phyloP scores from a whole-genome alignment of 2,888 invertebrate genomes.

The Eremobia ochroleuca region DNA sequence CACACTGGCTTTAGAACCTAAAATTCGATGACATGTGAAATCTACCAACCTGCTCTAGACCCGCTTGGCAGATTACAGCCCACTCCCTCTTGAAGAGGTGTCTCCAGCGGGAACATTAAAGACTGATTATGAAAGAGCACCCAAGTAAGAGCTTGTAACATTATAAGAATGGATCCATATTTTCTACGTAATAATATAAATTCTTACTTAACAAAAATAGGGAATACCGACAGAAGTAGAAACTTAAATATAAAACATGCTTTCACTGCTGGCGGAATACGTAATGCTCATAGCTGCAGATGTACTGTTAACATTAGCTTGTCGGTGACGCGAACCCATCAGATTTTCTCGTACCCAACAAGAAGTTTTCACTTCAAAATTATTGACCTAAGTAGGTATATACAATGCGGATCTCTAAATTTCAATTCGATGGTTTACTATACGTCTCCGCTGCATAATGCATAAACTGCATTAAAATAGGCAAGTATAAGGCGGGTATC shows the following conservation, averaged over 20 bases:
- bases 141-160: neutral
- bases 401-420: conserved; percentile 33
- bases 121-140: neutral
- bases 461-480: neutral
- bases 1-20: too few relatives aligned
- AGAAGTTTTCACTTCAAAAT: neutral
- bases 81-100: too few relatives aligned
- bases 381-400: neutral
- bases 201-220: too few relatives aligned
- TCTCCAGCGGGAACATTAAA: too few relatives aligned
- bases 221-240: neutral
- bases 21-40: too few relatives aligned
- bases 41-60: too few relatives aligned
- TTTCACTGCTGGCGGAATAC: neutral
- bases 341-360: neutral
- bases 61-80: too few relatives aligned
- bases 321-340: neutral
- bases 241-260: neutral
- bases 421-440: neutral
- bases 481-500: neutral
- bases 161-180: too few relatives aligned
- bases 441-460: neutral
- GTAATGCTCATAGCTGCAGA: neutral
- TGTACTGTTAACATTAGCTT: neutral
- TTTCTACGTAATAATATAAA: too few relatives aligned